Conservation (phyloP, 1,140 invertebrate genomes). For the Mylabris phalerata region DNA sequence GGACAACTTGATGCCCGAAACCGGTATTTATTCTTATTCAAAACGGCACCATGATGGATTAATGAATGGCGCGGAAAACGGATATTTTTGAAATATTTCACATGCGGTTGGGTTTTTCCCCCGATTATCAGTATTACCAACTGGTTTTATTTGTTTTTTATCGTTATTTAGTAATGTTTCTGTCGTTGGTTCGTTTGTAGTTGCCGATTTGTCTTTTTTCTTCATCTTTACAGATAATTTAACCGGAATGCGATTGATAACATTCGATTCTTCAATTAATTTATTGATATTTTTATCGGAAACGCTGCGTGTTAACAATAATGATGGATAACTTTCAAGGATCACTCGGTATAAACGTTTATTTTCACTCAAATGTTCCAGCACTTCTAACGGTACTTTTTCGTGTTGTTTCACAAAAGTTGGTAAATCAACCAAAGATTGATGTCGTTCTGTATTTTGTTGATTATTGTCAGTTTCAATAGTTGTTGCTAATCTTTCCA, state of each 20-base stretch:
- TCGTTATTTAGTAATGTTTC: slow-evolving; percentile 23
- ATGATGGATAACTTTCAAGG: slow-evolving; percentile 63
- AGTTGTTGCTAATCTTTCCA: slow-evolving; percentile 55
- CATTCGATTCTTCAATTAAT: slow-evolving; percentile 39
- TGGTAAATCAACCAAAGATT: slow-evolving; percentile 66
- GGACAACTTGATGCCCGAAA: slow-evolving; percentile 82
- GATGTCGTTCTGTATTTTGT: slow-evolving; percentile 32
- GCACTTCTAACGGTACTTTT: slow-evolving; percentile 57
- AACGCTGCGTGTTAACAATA: slow-evolving; percentile 55
- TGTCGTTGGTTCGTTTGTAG: not conserved
- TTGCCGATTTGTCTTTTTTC: slow-evolving; percentile 1
- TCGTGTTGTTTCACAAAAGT: slow-evolving; percentile 64
- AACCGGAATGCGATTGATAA: slow-evolving; percentile 45
- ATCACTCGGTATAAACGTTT: slow-evolving; percentile 63
- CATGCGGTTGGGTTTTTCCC: slow-evolving; percentile 40
- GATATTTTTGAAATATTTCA: slow-evolving; percentile 69
- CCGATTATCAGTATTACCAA: not conserved
- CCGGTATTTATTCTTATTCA: slow-evolving; percentile 73
- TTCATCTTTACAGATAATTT: slow-evolving; percentile 58
- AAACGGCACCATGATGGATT: slow-evolving; percentile 73
- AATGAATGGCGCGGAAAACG: slow-evolving; percentile 71
- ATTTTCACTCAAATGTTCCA: slow-evolving; percentile 57
- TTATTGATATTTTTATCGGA: slow-evolving; percentile 56
- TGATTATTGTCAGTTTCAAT: slow-evolving; percentile 41
- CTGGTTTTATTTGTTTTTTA: slow-evolving; percentile 6